Evolutionary conservation across 2,113 vertebrate species (phyloP).

Genomic region (Calidris pygmaea): DNA sequence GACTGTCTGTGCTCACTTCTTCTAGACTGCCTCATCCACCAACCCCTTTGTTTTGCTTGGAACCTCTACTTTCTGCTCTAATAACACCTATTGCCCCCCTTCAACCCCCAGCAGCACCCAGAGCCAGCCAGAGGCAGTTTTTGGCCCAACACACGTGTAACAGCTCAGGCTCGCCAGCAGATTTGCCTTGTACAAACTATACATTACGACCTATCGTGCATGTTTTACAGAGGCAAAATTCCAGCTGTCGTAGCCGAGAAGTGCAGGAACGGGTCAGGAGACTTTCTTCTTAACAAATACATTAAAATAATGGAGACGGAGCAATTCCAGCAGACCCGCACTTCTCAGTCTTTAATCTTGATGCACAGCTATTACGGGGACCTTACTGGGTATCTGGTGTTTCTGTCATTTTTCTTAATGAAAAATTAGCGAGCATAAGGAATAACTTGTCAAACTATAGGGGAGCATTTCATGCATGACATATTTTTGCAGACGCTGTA

Average conservation of each 20-base stretch:
- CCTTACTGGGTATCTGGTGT: background rate
- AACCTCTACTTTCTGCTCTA: background rate
- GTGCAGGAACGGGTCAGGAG: background rate
- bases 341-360: background rate
- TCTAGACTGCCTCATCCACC: background rate
- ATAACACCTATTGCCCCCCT: background rate
- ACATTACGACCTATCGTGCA: background rate
- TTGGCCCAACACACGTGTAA: rapidly evolving
- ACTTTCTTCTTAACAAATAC: background rate
- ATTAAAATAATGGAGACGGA: background rate
- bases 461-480: conserved; percentile 37
- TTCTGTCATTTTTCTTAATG: conserved; percentile 61
- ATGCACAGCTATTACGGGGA: background rate
- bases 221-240: background rate
- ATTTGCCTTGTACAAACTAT: background rate
- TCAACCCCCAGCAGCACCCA: background rate
- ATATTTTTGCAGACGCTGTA: conserved; percentile 43
- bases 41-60: background rate
- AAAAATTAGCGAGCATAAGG: conserved; percentile 58
- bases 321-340: background rate
- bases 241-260: background rate
- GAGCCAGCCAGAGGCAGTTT: background rate
- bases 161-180: background rate
- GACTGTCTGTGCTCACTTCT: background rate
- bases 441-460: conserved; percentile 32